Conservation (phyloP, 2,888 invertebrate genomes). For the Noctua pronuba region DNA sequence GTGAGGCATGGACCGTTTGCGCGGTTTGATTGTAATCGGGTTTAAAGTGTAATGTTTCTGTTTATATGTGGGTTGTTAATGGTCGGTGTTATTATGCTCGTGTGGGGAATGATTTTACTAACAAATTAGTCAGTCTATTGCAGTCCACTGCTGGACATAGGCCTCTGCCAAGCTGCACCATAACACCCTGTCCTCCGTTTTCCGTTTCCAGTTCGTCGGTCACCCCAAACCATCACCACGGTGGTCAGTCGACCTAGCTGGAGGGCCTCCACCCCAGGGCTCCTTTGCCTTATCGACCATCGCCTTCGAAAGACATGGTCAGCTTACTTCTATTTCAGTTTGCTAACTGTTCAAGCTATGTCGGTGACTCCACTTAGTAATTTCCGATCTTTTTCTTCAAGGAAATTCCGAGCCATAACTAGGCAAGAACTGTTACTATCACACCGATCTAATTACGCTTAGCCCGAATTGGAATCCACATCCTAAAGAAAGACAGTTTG, state of each 20-base stretch:
- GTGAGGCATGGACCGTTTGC: slow-evolving; percentile 43
- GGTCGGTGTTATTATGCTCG: not conserved
- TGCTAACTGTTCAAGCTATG: not conserved
- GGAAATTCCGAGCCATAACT: not conserved
- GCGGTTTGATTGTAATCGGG: slow-evolving; percentile 40
- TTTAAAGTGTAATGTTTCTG: slow-evolving; percentile 28
- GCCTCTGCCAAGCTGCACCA: not conserved
- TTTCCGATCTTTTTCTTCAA: not conserved
- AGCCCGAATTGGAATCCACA: not conserved
- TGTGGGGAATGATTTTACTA: not conserved
- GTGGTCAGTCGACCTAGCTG: not conserved
- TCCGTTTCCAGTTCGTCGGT: not conserved
- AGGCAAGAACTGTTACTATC: not conserved
- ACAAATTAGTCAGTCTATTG: not conserved
- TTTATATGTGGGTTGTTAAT: slow-evolving; percentile 2
- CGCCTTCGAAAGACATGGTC: not conserved
- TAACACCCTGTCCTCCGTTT: not conserved
- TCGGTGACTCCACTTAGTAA: not conserved
- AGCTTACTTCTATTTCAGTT: not conserved
- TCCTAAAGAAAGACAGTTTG: not conserved
- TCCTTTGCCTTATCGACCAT: not conserved
- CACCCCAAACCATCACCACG: not conserved
- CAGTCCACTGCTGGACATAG: not conserved
- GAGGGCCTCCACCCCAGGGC: not conserved
- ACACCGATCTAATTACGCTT: not conserved